Evolutionary conservation across 1,140 invertebrate genomes (phyloP).

Genomic region (Listronotus bonariensis): DNA sequence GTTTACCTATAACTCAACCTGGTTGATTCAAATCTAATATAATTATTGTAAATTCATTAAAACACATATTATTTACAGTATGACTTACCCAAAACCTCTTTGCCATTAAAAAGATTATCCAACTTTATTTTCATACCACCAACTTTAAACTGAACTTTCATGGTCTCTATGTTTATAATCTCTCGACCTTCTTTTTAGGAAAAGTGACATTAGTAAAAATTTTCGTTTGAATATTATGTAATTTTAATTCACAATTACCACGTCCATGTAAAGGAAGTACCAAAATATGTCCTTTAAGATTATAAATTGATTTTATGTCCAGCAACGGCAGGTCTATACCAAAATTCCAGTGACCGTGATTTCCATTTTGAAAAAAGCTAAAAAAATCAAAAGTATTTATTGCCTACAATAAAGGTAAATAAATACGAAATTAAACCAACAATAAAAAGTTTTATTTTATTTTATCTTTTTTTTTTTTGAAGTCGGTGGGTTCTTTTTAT

Average conservation of each 20-base stretch:
- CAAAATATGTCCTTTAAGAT: constrained; percentile 64
- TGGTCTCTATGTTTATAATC: constrained; percentile 58
- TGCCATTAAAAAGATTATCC: constrained; percentile 69
- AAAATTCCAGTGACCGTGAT: constrained; percentile 42
- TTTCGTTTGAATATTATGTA: constrained; percentile 59
- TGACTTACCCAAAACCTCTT: constrained; percentile 59
- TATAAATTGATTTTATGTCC: constrained; percentile 61
- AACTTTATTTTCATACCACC: constrained; percentile 61
- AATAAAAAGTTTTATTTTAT: no score
- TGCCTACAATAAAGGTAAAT: no score
- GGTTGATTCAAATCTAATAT: no score
- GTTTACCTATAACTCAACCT: no score
- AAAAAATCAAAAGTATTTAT: no score
- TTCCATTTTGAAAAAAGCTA: constrained; percentile 28
- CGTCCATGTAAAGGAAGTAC: constrained; percentile 61
- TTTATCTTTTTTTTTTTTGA: no score
- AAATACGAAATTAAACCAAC: no score
- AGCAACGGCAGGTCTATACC: constrained; percentile 58
- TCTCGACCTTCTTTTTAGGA: constrained; percentile 54
- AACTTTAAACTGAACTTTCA: constrained; percentile 63
- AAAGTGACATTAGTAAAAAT: constrained; percentile 59
- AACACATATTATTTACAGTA: no score
- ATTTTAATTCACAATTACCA: constrained; percentile 35
- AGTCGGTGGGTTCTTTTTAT: no score
- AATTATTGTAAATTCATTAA: no score